Percentiles rank a stretch among this genome's conserved stretches.
Evolutionary conservation across 2,113 vertebrate genomes (phyloP).

Genomic region (Jaculus jaculus): DNA sequence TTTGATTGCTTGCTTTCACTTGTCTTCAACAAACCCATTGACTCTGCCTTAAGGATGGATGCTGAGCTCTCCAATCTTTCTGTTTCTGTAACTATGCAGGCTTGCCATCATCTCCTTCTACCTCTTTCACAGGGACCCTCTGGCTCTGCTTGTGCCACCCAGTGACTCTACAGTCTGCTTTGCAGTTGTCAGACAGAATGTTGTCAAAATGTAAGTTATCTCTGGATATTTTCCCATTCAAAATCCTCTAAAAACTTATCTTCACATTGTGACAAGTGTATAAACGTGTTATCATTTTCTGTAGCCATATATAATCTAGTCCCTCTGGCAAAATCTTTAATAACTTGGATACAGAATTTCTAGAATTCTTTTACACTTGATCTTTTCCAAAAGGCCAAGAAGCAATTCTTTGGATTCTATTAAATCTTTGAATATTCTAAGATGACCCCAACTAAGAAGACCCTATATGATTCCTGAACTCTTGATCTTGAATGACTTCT

Average conservation of each 20-base stretch:
- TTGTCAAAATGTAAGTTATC: not conserved
- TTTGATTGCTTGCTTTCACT: not conserved
- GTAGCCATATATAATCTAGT: not conserved
- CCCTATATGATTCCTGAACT: not conserved
- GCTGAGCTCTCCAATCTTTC: not conserved
- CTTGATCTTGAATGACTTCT: not conserved
- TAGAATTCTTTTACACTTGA: not conserved
- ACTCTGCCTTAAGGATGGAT: not conserved
- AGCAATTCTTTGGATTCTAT: not conserved
- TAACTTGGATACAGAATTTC: not conserved
- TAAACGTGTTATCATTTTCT: not conserved
- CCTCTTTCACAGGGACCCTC: not conserved
- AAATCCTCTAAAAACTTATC: not conserved
- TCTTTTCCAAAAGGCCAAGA: not conserved
- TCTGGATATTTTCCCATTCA: slow-evolving; percentile 8
- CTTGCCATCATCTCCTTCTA: not conserved
- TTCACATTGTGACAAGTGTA: not conserved
- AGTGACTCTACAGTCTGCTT: not conserved
- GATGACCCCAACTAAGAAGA: not conserved
- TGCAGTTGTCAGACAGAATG: not conserved
- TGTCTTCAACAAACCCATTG: not conserved
- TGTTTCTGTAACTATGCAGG: not conserved
- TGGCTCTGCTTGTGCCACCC: not conserved
- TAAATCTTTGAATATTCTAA: not conserved
- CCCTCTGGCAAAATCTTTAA: not conserved